phyloP scores from a whole-genome alignment of 2,113 vertebrate genomes.

The Rhagologus leucostigma region DNA sequence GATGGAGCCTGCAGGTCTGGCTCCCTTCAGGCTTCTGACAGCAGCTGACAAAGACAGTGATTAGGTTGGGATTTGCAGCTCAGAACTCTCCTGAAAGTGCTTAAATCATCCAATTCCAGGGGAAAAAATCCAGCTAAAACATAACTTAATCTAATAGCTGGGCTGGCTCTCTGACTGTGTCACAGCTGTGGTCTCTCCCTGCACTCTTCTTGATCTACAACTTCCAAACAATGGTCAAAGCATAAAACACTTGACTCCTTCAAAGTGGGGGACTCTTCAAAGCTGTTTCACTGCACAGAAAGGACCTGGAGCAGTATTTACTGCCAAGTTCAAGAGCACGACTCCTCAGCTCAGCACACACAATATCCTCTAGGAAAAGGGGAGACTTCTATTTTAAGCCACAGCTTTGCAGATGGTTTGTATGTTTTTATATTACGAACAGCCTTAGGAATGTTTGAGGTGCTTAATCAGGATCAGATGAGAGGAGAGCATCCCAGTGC shows the following conservation, averaged over 20 bases:
- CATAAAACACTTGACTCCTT: not conserved
- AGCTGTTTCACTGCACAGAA: not conserved
- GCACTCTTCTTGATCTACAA: not conserved
- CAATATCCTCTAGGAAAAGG: not conserved
- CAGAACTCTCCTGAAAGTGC: not conserved
- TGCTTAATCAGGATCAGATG: not conserved
- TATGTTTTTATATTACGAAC: not conserved
- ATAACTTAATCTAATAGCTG: not conserved
- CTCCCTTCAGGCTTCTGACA: not conserved
- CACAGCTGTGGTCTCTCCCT: not conserved
- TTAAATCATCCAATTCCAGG: not conserved
- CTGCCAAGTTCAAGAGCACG: not conserved
- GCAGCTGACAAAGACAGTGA: not conserved
- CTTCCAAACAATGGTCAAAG: not conserved
- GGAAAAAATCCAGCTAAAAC: not conserved
- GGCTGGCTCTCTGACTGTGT: not conserved
- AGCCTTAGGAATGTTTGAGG: slow-evolving; percentile 8
- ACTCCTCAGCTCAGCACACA: not conserved
- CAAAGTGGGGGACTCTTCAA: not conserved
- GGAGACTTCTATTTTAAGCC: not conserved
- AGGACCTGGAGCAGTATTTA: not conserved
- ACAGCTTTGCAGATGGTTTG: not conserved
- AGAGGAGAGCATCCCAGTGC: not conserved
- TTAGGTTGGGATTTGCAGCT: not conserved
- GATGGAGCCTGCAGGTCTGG: not conserved